Evolutionary conservation across 1,140 invertebrate genomes (phyloP).

Genomic region (Mactra quadrangularis): DNA sequence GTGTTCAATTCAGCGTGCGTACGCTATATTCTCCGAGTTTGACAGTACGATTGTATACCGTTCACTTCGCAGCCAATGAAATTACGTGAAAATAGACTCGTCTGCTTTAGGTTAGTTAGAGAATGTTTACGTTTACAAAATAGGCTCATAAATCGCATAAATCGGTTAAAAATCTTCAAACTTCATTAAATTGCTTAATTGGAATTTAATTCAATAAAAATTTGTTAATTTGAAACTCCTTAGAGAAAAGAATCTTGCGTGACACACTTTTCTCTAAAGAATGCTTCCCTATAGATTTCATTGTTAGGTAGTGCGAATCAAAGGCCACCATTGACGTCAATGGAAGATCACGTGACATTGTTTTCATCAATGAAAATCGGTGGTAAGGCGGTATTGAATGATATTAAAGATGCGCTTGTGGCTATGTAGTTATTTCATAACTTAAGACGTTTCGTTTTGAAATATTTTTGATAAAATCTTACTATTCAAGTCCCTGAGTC

Average conservation of each 20-base stretch:
- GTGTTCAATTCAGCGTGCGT: slow-evolving; percentile 16
- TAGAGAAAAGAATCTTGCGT: too few relatives aligned
- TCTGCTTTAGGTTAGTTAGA: neutral
- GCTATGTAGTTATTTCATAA: slow-evolving; percentile 6
- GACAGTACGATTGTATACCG: slow-evolving; percentile 30
- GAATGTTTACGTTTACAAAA: neutral
- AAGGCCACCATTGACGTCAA: slow-evolving; percentile 59
- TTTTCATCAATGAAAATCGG: slow-evolving; percentile 59
- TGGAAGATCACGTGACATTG: slow-evolving; percentile 58
- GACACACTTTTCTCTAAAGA: neutral
- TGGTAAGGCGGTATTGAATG: slow-evolving; percentile 27
- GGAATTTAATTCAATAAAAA: too few relatives aligned
- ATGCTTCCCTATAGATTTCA: neutral
- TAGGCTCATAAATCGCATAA: too few relatives aligned
- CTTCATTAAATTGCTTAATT: too few relatives aligned
- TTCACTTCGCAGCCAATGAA: slow-evolving; percentile 20
- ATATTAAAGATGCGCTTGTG: slow-evolving; percentile 16
- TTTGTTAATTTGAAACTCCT: too few relatives aligned
- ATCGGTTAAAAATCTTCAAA: too few relatives aligned
- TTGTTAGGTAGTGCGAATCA: slow-evolving; percentile 22
- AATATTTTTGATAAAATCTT: too few relatives aligned
- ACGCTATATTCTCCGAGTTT: slow-evolving; percentile 22
- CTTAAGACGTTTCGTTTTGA: too few relatives aligned
- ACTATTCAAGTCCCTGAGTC: too few relatives aligned
- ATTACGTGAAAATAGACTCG: slow-evolving; percentile 12